Evolutionary conservation across 2,113 vertebrate species (phyloP), one percentile per base, ranked within the genome.

Genomic region (Meriones unguiculatus): DNA sequence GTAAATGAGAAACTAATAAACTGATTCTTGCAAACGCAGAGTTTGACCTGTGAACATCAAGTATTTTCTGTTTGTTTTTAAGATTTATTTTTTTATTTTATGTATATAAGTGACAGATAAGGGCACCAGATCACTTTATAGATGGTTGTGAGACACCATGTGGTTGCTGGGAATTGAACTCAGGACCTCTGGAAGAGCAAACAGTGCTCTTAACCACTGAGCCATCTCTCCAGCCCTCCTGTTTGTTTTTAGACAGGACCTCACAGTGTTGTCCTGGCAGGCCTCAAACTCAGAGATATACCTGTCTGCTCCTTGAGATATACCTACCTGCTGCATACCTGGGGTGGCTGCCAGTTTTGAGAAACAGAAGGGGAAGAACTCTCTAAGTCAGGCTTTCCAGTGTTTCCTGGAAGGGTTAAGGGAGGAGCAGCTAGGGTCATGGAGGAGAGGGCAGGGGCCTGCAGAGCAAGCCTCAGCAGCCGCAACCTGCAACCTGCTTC

Each of bases 391-490:
- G 62, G 5, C 38, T 70, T 87, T 75, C 13, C 9, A 12, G 24
- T 9, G 0, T 76, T 59, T 72, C 50, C 86, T 73, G 32, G 69
- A 62, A 6, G 85, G 59, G 7, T 18, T 46, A 32, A 22, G 28
- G 89, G 85, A 75, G 72, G 14, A 32, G 7, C 38, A 28, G 38
- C 59, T 64, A 46, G 15, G 57, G 57, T 57, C 15, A 57, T 15
- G 12, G 57, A 57, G 57, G 10, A 57, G 11, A 57, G 54, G 54
- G 54, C 46, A 46, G n/a, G 4, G 62, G 7, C 11, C 59, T 8
- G 28, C 73, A 17, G 82, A 67, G 3, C 0, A 1, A 69, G 0
- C 2, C 30, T 7, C 35, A 38, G 50, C 6, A 0, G 28, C 4
- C 1, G 35, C 65, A 12, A 5, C 67, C 30, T 4, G 35, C 65